Evolutionary conservation across 2,797 vertebrate genomes (phyloP).

Genomic region (Potorous gilbertii): DNA sequence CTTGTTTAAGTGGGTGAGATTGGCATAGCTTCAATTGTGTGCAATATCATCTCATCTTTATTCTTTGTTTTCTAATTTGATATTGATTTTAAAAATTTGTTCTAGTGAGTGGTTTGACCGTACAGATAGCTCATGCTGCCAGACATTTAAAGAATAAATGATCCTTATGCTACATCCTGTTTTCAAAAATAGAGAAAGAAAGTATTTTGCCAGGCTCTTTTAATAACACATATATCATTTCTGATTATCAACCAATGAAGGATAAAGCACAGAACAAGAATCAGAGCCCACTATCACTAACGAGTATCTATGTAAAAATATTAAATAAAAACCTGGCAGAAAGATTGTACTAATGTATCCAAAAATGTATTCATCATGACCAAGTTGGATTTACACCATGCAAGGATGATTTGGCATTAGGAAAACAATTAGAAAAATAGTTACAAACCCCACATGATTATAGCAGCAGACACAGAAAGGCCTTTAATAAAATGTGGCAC

Average conservation of each 20-base stretch:
- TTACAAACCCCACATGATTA: not conserved
- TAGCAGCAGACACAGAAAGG: not conserved
- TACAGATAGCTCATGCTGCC: not conserved
- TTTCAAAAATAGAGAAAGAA: not conserved
- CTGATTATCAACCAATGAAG: not conserved
- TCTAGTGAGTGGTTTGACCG: not conserved
- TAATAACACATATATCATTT: not conserved
- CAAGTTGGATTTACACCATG: not conserved
- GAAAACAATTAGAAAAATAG: not conserved
- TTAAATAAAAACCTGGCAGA: not conserved
- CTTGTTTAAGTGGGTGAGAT: not conserved
- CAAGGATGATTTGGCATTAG: not conserved
- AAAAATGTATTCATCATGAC: not conserved
- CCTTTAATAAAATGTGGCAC: not conserved
- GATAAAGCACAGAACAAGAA: not conserved
- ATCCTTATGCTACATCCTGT: not conserved
- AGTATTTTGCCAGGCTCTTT: not conserved
- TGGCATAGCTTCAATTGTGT: not conserved
- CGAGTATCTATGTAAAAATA: not conserved
- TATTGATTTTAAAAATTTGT: not conserved
- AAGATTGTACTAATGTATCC: not conserved
- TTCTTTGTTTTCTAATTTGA: slow-evolving; percentile 2
- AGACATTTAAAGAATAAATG: not conserved
- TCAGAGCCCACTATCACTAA: not conserved
- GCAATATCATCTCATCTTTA: not conserved